Percentiles rank a stretch among this genome's conserved stretches.
These are phyloP conservation scores for Sipha maydis DNA, from an alignment of 2,888 invertebrate genomes.

Conservation along the genomic window DNA sequence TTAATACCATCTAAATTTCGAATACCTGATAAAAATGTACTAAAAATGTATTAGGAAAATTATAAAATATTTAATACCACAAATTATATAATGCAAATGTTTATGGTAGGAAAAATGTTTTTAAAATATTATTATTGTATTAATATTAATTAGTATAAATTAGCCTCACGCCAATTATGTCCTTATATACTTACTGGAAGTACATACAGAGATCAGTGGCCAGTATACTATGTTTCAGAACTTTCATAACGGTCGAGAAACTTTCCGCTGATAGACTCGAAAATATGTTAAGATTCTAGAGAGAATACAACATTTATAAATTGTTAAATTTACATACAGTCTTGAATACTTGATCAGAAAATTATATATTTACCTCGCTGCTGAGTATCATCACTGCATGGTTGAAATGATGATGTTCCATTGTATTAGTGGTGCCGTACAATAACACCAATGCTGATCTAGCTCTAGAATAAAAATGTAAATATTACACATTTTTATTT, in stretches of 20 bases:
- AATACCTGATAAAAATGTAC: too few species aligned
- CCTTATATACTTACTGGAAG: slow-evolving; percentile 69
- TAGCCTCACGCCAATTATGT: too few species aligned
- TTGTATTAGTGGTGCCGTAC: slow-evolving; percentile 73
- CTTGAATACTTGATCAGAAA: too few species aligned
- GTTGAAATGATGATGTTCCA: slow-evolving; percentile 76
- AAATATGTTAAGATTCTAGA: slow-evolving; percentile 70
- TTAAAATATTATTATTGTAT: too few species aligned
- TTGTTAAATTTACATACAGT: not conserved
- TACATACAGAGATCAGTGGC: slow-evolving; percentile 71
- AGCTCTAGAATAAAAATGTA: slow-evolving; percentile 67
- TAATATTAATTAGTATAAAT: too few species aligned
- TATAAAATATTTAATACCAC: too few species aligned
- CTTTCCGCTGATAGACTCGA: slow-evolving; percentile 69
- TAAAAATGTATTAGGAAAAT: too few species aligned
- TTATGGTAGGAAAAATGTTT: too few species aligned
- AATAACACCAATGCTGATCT: slow-evolving; percentile 70
- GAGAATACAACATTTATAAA: not conserved
- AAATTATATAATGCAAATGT: too few species aligned
- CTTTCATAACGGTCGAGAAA: slow-evolving; percentile 70
- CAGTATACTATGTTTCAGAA: slow-evolving; percentile 70
- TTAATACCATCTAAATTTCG: too few species aligned
- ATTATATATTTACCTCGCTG: slow-evolving; percentile 68
- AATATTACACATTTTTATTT: too few species aligned
- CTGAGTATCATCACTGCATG: slow-evolving; percentile 74